Percentiles rank a stretch among this genome's conserved stretches.
Evolutionary conservation across 2,113 vertebrate genomes (phyloP).

Genomic region (Crotalus tigris): DNA sequence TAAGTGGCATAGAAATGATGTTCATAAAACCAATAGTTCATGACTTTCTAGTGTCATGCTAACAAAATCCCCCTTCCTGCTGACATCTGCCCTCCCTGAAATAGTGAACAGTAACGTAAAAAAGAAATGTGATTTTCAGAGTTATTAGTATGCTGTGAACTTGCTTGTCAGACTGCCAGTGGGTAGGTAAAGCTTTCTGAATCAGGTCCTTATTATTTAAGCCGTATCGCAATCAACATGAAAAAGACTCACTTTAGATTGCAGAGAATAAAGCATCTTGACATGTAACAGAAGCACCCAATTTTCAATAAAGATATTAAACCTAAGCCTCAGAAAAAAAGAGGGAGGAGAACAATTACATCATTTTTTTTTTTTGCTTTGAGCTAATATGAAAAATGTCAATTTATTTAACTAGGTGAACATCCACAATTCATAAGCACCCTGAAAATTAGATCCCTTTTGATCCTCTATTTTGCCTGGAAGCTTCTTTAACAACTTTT

Average conservation of each 20-base stretch:
- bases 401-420: conserved; percentile 71
- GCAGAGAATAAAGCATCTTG: conserved; percentile 66
- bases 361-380: conserved; percentile 63
- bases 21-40: conserved; percentile 30
- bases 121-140: conserved; percentile 59
- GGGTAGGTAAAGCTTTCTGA: conserved; percentile 41
- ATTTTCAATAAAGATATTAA: conserved; percentile 70
- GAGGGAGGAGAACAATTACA: conserved; percentile 61
- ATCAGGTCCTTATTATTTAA: conserved; percentile 64
- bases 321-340: conserved; percentile 58
- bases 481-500: conserved; percentile 67
- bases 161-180: conserved; percentile 45
- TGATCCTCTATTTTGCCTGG: conserved; percentile 68
- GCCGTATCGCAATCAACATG: conserved; percentile 66
- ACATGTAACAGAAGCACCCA: conserved; percentile 61
- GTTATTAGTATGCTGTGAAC: conserved; percentile 56
- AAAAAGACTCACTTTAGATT: conserved; percentile 65
- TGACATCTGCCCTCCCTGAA: conserved; percentile 6
- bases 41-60: conserved; percentile 16
- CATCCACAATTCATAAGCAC: conserved; percentile 62
- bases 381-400: conserved; percentile 67
- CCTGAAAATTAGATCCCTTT: conserved; percentile 67
- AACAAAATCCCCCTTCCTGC: conserved; percentile 33
- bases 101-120: conserved; percentile 33
- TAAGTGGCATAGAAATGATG: conserved; percentile 10